Conservation (phyloP, 2,888 invertebrate species). For the Chaitophorus viminalis region DNA sequence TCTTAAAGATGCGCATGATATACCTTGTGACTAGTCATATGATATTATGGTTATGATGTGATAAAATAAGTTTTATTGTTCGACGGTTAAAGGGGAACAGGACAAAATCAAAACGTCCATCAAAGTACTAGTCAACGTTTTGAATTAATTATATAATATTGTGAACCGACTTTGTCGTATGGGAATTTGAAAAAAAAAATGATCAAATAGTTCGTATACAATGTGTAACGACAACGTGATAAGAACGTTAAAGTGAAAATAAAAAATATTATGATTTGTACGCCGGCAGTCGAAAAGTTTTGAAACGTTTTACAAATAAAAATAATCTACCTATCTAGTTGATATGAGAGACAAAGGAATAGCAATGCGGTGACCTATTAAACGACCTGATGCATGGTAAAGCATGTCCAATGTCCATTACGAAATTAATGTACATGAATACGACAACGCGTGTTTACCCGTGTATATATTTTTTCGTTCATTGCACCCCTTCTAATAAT, state of each 20-base stretch:
- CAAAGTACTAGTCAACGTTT: no score
- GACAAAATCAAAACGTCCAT: no score
- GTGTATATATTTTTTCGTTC: background rate
- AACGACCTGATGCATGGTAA: background rate
- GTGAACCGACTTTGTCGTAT: no score
- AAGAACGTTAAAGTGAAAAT: background rate
- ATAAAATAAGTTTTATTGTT: no score
- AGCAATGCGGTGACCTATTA: constrained; percentile 19
- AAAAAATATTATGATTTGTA: background rate
- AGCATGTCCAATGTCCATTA: constrained; percentile 54
- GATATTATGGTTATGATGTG: no score
- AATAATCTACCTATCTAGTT: background rate
- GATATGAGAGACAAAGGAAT: background rate
- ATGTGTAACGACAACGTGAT: no score
- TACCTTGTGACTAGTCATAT: no score
- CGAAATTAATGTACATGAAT: constrained; percentile 54
- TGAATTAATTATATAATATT: no score
- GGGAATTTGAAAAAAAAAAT: no score
- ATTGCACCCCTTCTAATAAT: constrained; percentile 13
- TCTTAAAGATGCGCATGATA: no score
- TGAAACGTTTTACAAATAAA: constrained; percentile 1
- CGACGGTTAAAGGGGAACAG: no score
- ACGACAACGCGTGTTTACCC: background rate
- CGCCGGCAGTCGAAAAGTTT: background rate
- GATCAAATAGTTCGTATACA: no score